Percentiles rank a stretch among this genome's conserved stretches.
phyloP scores from a whole-genome alignment of 2,113 vertebrate genomes.

The Vimba vimba region DNA sequence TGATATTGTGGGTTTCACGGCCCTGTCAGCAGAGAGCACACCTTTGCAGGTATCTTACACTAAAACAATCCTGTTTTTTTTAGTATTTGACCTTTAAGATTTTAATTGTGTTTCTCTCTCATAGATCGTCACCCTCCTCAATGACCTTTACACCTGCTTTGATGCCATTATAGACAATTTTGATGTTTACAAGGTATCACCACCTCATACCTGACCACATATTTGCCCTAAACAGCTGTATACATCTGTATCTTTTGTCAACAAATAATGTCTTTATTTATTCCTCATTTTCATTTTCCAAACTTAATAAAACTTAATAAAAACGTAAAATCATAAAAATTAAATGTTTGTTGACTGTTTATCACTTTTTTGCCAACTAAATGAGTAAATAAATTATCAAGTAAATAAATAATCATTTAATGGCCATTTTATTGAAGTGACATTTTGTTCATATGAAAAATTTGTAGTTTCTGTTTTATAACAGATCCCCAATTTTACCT shows the following conservation, averaged over 20 bases:
- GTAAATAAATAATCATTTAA: too few species aligned
- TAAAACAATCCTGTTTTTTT: neutral
- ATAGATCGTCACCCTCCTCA: conserved; percentile 91
- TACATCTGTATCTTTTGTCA: neutral
- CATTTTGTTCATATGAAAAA: neutral
- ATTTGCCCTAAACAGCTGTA: neutral
- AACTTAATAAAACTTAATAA: too few species aligned
- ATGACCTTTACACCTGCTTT: conserved; percentile 96
- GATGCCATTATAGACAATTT: conserved; percentile 98
- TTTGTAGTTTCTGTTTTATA: too few species aligned
- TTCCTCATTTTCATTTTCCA: neutral
- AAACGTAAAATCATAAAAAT: too few species aligned
- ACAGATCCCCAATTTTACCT: too few species aligned
- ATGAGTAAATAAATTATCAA: too few species aligned
- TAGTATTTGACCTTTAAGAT: neutral
- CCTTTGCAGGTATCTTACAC: conserved; percentile 85
- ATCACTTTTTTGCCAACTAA: too few species aligned
- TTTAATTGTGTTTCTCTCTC: neutral
- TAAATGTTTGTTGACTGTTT: too few species aligned
- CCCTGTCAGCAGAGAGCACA: conserved; percentile 89
- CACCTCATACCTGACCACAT: neutral
- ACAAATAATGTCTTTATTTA: neutral
- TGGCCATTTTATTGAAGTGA: neutral
- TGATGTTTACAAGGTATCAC: conserved; percentile 92
- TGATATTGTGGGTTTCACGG: conserved; percentile 93